Conservation (phyloP, 2,888 invertebrate species). For the Agriopis leucophaearia region DNA sequence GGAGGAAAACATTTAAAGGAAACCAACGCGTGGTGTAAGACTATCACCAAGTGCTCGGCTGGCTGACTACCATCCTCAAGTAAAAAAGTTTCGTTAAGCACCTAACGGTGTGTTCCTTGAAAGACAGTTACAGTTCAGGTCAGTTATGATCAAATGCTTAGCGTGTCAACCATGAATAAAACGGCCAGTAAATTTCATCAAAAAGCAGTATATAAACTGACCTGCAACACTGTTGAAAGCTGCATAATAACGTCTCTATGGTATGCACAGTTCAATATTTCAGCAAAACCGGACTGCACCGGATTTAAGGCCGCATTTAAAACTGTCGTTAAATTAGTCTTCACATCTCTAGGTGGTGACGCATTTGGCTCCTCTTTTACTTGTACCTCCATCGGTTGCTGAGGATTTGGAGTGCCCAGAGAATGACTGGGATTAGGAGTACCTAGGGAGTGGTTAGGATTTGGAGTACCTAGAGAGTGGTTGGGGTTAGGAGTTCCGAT, state of each 20-base stretch:
- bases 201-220: constrained; percentile 55
- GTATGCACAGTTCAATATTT: constrained; percentile 95
- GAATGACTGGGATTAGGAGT: constrained; percentile 66
- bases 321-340: constrained; percentile 68
- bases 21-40: too few species aligned
- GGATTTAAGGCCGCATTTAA: constrained; percentile 84
- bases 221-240: constrained; percentile 93
- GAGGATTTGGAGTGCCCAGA: constrained; percentile 69
- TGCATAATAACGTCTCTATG: constrained; percentile 95
- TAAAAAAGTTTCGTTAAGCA: too few species aligned
- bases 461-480: constrained; percentile 75
- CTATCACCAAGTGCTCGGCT: too few species aligned
- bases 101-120: too few species aligned
- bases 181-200: neutral
- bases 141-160: too few species aligned
- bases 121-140: too few species aligned
- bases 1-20: too few species aligned
- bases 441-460: constrained; percentile 65
- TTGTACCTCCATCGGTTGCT: constrained; percentile 74
- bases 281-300: constrained; percentile 90
- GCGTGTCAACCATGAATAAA: too few species aligned
- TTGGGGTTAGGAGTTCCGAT: constrained; percentile 78
- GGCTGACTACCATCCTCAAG: too few species aligned
- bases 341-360: constrained; percentile 70
- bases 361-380: constrained; percentile 72